Evolutionary conservation across 2,888 invertebrate genomes (phyloP), one percentile per base, ranked within the genome.

Genomic region (Hanleya hanleyi): DNA sequence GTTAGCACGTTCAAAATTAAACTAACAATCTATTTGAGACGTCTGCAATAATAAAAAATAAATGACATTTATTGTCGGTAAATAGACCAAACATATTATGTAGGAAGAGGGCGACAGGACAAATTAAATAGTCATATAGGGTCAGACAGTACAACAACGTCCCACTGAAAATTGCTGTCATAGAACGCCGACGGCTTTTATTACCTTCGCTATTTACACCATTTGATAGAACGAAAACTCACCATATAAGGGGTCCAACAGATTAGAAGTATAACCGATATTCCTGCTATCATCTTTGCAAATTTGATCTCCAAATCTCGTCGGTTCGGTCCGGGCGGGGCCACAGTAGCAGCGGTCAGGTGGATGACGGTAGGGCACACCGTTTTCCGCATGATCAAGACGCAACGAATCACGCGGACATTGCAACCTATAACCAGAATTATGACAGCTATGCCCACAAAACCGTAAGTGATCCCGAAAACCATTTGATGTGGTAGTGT

Each of bases 231-330:
- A 47, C 3, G 3, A 47, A 7, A 4, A 57, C 57, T 57, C 26
- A 57, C 57, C 57, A 57, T 57, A 57, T 29, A 57, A 15, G 57
- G 57, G 22, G 57, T 57, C 57, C 57, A 57, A 57, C 57, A 57
- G 57, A 57, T 29, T 15, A 57, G 26, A 18, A 57, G 29, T 29
- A 29, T 26, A 15, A 57, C 4, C 12, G 57, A 57, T 4, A 57
- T 57, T 57, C 57, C 57, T 29, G 32, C 29, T 4, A 57, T 32
- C 57, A 57, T 57, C 26, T 29, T 57, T 22, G 32, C 57, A 26
- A 57, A 57, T 29, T 57, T 57, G 1, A 57, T 29, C 29, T 57
- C 57, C 29, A 26, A 22, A 15, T 22, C 22, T n/a, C 22, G 22
- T 47, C 47, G 18, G 12, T 15, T 57, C 26, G 22, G 57, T n/a